Evolutionary conservation across 2,888 invertebrate genomes (phyloP).

Genomic region (Parnassius glacialis): DNA sequence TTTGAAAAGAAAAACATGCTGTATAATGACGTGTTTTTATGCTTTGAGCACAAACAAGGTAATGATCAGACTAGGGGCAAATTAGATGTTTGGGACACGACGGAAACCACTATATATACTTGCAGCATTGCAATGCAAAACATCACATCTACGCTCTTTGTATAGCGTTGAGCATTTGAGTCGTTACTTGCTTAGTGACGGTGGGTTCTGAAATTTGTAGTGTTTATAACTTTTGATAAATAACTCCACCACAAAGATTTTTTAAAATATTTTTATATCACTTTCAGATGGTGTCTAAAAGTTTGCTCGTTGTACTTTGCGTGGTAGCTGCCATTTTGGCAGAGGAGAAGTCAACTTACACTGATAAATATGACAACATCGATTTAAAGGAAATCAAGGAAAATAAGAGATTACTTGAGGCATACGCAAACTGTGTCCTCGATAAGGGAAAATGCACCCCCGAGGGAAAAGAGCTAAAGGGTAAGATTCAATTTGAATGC

Average conservation of each 20-base stretch:
- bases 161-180: not conserved
- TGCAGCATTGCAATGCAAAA: constrained; percentile 44
- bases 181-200: not conserved
- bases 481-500: constrained; percentile 65
- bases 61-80: constrained; percentile 58
- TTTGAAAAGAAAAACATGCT: constrained; percentile 2
- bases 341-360: constrained; percentile 63
- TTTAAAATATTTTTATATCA: not conserved
- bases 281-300: constrained; percentile 34
- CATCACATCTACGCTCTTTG: constrained; percentile 50
- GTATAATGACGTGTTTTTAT: constrained; percentile 41
- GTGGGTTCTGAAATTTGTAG: not conserved
- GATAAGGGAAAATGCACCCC: constrained; percentile 84
- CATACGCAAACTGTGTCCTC: constrained; percentile 85
- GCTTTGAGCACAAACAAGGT: constrained; percentile 54
- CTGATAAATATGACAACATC: constrained; percentile 85
- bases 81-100: constrained; percentile 61
- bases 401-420: constrained; percentile 83
- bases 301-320: constrained; percentile 31
- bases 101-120: constrained; percentile 55
- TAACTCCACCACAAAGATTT: too few species aligned
- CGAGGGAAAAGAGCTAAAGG: constrained; percentile 85
- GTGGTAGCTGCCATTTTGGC: constrained; percentile 29
- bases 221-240: too few species aligned
- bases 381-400: constrained; percentile 84